Evolutionary conservation across 2,113 vertebrate genomes (phyloP), one percentile per base, ranked within the genome.

Genomic region (Sorex fumeus): DNA sequence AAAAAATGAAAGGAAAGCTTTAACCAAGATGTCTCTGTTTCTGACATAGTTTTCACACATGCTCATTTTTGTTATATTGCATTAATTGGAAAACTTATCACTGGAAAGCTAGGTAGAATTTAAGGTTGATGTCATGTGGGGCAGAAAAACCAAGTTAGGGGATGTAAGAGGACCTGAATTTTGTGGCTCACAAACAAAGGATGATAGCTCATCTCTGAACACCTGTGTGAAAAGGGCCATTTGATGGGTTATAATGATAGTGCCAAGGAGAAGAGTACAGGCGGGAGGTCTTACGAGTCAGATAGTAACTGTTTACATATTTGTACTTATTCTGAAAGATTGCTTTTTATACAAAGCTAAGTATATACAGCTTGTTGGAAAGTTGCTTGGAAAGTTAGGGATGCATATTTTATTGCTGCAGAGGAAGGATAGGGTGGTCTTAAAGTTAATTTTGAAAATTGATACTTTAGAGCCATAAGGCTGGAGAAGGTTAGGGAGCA

Each of bases 381-480:
- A 66, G n/a, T 81, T 88, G 16, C 66, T 70, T 77, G 12, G 45
- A 21, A 76, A 57, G 4, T 88, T 86, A 85, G 34, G 80, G 66
- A n/a, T 79, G 36, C 28, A 64, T 13, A 11, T 79, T 89, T 94
- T 86, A 25, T 82, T 87, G 10, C 60, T 90, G 71, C 10, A 12
- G 23, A n/a, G 34, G 18, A n/a, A 83, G 21, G 25, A 23, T 90
- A 76, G 32, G 11, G 10, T 69, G 47, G 25, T 88, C 81, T 85
- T 83, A 88, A 53, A 76, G 77, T 82, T 78, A 34, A 60, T 32
- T 82, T 74, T 86, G 16, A 88, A 69, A 50, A 86, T 40, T 47
- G 4, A 12, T 87, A 45, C 13, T 78, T 27, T 85, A 16, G 87
- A 82, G 47, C 34, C 32, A 47, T 78, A 74, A 91, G 45, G 80